Evolutionary conservation across 2,888 invertebrate species (phyloP).

Genomic region (Magallana nippona): DNA sequence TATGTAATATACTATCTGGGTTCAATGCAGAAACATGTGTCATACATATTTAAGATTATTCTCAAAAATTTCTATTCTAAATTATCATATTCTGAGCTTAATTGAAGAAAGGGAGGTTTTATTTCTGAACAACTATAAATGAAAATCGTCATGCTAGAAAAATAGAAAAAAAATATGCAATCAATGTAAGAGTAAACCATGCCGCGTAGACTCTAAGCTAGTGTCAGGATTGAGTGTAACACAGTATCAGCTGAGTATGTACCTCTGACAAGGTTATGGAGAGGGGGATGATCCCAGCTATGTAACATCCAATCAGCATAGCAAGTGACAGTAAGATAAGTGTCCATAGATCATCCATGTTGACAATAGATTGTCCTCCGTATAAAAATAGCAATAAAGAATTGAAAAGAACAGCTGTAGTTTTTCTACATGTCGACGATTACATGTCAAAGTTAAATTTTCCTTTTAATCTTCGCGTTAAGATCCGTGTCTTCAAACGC

Average conservation of each 20-base stretch:
- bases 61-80: too few species aligned
- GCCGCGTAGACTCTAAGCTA: too few species aligned
- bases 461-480: background rate
- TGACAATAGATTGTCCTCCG: background rate
- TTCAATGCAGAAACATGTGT: too few species aligned
- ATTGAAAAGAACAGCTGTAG: constrained; percentile 12
- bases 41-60: too few species aligned
- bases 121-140: too few species aligned
- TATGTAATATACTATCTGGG: too few species aligned
- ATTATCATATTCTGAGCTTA: too few species aligned
- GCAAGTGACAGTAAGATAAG: constrained; percentile 91
- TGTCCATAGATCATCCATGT: constrained; percentile 82
- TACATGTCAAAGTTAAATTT: background rate
- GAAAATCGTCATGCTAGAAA: too few species aligned
- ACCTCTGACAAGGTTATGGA: constrained; percentile 97
- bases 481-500: background rate
- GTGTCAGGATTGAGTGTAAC: too few species aligned
- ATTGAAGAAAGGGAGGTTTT: too few species aligned
- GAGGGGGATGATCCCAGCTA: constrained; percentile 96
- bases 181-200: too few species aligned
- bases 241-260: constrained; percentile 58
- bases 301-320: constrained; percentile 97
- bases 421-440: constrained; percentile 20
- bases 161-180: too few species aligned
- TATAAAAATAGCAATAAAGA: background rate